These are phyloP conservation scores for Noturus placidus DNA, from an alignment of 2,113 vertebrate genomes.

Conservation along the genomic window DNA sequence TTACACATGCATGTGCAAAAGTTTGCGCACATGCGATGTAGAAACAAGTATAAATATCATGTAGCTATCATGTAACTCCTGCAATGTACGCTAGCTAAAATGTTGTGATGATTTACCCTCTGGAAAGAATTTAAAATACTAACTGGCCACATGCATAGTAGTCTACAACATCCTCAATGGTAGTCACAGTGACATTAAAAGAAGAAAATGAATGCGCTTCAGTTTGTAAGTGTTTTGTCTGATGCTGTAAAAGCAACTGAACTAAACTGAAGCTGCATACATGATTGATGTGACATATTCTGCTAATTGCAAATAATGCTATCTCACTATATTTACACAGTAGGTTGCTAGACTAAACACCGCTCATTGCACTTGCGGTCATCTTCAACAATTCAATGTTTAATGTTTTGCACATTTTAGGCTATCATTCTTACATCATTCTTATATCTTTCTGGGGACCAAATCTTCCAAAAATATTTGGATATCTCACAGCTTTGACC, in stretches of 20 bases:
- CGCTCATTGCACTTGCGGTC: background rate
- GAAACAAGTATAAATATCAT: background rate
- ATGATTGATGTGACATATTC: background rate
- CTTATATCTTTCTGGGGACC: background rate
- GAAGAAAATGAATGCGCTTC: background rate
- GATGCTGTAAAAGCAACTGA: background rate
- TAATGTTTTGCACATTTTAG: background rate
- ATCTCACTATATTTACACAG: background rate
- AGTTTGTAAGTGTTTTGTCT: background rate
- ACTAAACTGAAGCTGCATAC: background rate
- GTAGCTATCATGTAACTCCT: background rate
- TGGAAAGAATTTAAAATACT: background rate
- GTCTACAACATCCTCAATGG: background rate
- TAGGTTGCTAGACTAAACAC: background rate
- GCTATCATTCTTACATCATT: background rate
- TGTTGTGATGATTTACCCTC: background rate
- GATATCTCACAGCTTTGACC: background rate
- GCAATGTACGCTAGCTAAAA: background rate
- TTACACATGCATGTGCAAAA: background rate
- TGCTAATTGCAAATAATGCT: background rate
- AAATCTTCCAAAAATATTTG: background rate
- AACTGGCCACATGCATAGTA: background rate
- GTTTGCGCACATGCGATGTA: background rate
- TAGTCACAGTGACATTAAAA: background rate
- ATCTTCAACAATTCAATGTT: background rate